Evolutionary conservation across 1,140 invertebrate genomes (phyloP).

Genomic region (Brachystomella parvula): DNA sequence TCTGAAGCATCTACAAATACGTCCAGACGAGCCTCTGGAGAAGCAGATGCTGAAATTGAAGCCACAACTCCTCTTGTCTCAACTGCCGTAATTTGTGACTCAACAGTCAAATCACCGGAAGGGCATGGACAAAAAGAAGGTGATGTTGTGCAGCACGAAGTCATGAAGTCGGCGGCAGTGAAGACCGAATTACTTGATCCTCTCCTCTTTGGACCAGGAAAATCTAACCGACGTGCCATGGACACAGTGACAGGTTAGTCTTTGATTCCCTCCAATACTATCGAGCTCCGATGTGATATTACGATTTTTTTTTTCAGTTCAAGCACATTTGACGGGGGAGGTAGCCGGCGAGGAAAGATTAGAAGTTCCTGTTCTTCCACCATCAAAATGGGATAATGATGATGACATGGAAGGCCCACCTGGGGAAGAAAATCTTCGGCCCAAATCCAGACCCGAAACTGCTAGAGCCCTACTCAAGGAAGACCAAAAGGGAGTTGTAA

Average conservation of each 20-base stretch:
- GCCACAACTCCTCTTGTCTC: slow-evolving; percentile 13
- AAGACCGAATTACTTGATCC: background rate
- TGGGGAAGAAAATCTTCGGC: slow-evolving; percentile 5
- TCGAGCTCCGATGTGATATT: too few relatives aligned
- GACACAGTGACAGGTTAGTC: background rate
- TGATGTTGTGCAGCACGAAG: background rate
- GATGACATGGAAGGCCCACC: slow-evolving; percentile 18
- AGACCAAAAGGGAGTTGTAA: slow-evolving; percentile 53
- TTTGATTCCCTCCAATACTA: background rate
- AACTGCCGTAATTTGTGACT: slow-evolving; percentile 24
- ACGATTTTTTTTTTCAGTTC: background rate
- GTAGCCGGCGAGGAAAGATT: slow-evolving; percentile 2
- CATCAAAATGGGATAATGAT: slow-evolving; percentile 33
- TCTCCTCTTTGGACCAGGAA: background rate
- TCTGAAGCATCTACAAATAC: slow-evolving; percentile 35
- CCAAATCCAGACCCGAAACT: background rate
- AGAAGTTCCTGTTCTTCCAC: slow-evolving; percentile 12
- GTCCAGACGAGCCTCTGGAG: background rate
- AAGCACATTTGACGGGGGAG: background rate
- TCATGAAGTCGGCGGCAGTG: background rate
- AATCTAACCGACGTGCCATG: background rate
- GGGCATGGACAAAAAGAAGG: background rate
- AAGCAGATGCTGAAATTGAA: slow-evolving; percentile 15
- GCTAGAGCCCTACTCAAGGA: slow-evolving; percentile 14
- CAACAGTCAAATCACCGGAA: slow-evolving; percentile 35